Evolutionary conservation across 2,888 invertebrate genomes (phyloP), one percentile per base, ranked within the genome.

Genomic region (Oscheius sp.): DNA sequence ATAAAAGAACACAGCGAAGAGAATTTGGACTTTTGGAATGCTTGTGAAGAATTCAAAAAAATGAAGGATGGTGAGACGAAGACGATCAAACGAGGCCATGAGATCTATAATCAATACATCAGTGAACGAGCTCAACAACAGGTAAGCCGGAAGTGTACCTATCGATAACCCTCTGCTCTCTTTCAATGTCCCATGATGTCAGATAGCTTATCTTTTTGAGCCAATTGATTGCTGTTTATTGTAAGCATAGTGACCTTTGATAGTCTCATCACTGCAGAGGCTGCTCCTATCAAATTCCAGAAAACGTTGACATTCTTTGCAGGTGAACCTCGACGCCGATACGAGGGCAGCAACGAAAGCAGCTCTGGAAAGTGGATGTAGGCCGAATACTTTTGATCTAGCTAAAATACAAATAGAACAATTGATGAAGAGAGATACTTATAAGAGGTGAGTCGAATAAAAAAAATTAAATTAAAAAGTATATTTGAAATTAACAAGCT

Each of bases 321-420:
- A 83, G 82, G 79, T 84, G 12, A 84, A 84, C 59, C 70, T 85
- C 30, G 85, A 85, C 57, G 78, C 81, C 41, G 80, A 77, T 59
- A 83, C 83, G 8, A 75, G 81, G 22, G 70, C 73, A 20, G 81
- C 83, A 14, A 85, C 85, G 9, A 77, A 81, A 45, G 80, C 81
- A 5, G 82, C 82, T 0, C 20, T 68, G 51, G 80, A 80, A 47
- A 71, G 50, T 26, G 82, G 80, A n/a, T 65, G 75, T 57, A 69
- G 69, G 14, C 62, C 74, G 20, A 81, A 85, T 67, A 80, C 80
- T 6, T 85, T 84, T 69, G 73, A 59, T 12, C 68, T 85, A 51
- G 85, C 85, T 12, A 83, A 85, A 56, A 66, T 61, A 17, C 74
- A 74, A 24, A 84, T 85, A 45, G 80, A 82, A 47, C 81, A 80